These are phyloP conservation scores for Ctenochaetus hawaiiensis DNA, from an alignment of 2,797 vertebrate genomes.

Conservation along the genomic window DNA sequence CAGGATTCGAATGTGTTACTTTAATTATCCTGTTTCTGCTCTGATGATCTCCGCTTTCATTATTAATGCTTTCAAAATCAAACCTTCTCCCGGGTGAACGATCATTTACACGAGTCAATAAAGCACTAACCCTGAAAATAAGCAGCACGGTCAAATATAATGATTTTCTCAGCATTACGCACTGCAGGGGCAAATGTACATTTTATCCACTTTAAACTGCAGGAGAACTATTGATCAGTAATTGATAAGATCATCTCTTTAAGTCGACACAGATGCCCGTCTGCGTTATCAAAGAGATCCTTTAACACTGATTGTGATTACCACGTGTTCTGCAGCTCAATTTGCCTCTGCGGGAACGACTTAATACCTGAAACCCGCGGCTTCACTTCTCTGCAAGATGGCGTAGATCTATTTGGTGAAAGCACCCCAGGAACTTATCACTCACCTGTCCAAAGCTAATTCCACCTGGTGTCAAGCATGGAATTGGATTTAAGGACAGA, in stretches of 20 bases:
- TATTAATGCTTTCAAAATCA: conserved; percentile 70
- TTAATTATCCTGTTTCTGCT: conserved; percentile 45
- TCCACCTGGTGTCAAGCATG: conserved; percentile 80
- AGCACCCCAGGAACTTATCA: conserved; percentile 75
- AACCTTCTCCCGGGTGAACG: conserved; percentile 61
- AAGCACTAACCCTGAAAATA: conserved; percentile 73
- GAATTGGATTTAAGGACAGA: conserved; percentile 82
- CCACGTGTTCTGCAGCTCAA: conserved; percentile 56
- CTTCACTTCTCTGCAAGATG: conserved; percentile 18
- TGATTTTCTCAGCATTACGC: conserved; percentile 59
- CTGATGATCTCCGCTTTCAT: conserved; percentile 60
- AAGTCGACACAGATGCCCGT: conserved; percentile 61
- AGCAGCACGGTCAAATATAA: conserved; percentile 56
- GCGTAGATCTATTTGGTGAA: conserved; percentile 60
- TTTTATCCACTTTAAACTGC: conserved; percentile 73
- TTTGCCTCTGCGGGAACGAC: conserved; percentile 36
- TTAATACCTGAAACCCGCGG: conserved; percentile 20
- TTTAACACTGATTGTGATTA: conserved; percentile 65
- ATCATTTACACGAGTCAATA: conserved; percentile 80
- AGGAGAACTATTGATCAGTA: conserved; percentile 80
- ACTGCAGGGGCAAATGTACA: conserved; percentile 72
- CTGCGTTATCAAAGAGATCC: conserved; percentile 60
- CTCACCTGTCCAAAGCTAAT: conserved; percentile 86
- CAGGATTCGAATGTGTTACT: conserved; percentile 6
- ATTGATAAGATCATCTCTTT: conserved; percentile 75